These are phyloP conservation scores for Brenthis hecate DNA, from an alignment of 2,888 invertebrate species.

Conservation along the genomic window DNA sequence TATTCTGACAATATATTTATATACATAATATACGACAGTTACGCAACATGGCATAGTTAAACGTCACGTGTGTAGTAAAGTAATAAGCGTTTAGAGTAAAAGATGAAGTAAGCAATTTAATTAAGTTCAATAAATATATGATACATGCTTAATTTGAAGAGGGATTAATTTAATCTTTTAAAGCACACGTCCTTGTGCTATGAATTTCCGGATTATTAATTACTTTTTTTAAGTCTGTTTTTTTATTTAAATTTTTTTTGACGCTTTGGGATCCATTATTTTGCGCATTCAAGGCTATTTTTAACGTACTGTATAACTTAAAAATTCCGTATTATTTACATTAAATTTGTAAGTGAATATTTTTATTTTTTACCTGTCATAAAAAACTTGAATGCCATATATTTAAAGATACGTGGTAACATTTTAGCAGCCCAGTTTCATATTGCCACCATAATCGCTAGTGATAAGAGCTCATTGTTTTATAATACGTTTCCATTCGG, in stretches of 20 bases:
- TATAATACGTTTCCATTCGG: constrained; percentile 70
- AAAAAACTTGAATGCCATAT: background rate
- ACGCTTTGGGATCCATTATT: no score
- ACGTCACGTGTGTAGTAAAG: background rate
- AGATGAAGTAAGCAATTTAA: constrained; percentile 16
- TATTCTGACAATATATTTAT: background rate
- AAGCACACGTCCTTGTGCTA: background rate
- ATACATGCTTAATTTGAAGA: constrained; percentile 24
- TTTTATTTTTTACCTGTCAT: background rate
- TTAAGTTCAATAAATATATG: background rate
- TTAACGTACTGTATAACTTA: background rate
- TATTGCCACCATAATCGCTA: constrained; percentile 66
- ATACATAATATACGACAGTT: no score
- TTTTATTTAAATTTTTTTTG: no score
- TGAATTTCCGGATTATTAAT: constrained; percentile 14
- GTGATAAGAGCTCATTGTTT: constrained; percentile 78
- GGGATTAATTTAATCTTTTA: background rate
- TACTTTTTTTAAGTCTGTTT: background rate
- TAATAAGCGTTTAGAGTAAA: constrained; percentile 11
- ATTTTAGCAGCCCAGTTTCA: constrained; percentile 64
- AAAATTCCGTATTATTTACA: no score
- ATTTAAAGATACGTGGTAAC: constrained; percentile 44
- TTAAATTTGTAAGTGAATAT: no score
- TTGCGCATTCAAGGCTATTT: no score
- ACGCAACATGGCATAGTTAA: no score